Evolutionary conservation across 2,113 vertebrate genomes (phyloP).

Genomic region (Gorsachius goisagi): DNA sequence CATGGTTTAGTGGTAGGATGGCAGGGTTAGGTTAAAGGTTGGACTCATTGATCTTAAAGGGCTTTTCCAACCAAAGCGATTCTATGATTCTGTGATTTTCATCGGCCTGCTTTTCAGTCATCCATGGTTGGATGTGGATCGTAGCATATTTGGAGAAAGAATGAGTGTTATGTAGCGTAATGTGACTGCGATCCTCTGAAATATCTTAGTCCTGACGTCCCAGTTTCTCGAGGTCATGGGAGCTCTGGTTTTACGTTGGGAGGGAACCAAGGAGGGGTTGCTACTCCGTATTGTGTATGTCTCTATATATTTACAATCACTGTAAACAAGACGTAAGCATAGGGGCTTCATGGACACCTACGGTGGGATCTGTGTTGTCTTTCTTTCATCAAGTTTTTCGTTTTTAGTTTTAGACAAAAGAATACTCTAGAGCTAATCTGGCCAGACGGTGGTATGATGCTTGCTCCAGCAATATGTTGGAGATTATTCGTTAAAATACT

Average conservation of each 20-base stretch:
- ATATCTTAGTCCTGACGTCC: rapidly evolving
- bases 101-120: not conserved
- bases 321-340: not conserved
- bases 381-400: not conserved
- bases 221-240: not conserved
- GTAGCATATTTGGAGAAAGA: not conserved
- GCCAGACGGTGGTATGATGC: not conserved
- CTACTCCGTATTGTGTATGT: not conserved
- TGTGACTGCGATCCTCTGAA: not conserved
- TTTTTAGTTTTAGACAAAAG: not conserved
- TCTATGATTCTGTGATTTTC: too few species aligned
- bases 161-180: not conserved
- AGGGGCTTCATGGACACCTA: not conserved
- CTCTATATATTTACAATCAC: not conserved
- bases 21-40: too few species aligned
- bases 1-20: too few species aligned
- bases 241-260: not conserved
- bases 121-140: not conserved
- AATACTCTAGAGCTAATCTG: not conserved
- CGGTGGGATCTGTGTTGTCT: not conserved
- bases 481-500: not conserved
- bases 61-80: too few species aligned
- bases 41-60: too few species aligned
- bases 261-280: not conserved
- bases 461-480: not conserved